phyloP scores from a whole-genome alignment of 2,797 vertebrate species.

The Borostomias antarcticus region DNA sequence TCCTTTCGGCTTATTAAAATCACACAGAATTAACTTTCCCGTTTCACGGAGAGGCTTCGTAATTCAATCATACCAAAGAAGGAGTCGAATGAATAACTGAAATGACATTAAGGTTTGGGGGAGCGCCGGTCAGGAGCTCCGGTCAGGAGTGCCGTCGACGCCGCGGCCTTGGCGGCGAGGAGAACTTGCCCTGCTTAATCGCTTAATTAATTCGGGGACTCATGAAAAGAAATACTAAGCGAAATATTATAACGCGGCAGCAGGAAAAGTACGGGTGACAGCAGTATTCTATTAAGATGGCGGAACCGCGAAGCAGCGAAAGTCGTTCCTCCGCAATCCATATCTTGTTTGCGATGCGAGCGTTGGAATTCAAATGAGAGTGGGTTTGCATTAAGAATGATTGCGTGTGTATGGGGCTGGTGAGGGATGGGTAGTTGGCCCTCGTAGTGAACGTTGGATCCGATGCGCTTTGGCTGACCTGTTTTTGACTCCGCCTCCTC shows the following conservation, averaged over 20 bases:
- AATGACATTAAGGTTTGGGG: slow-evolving; percentile 75
- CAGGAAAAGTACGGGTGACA: slow-evolving; percentile 22
- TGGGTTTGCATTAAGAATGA: slow-evolving; percentile 17
- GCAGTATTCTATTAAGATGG: slow-evolving; percentile 23
- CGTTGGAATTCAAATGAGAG: slow-evolving; percentile 20
- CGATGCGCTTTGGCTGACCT: slow-evolving; percentile 75
- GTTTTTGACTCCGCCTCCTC: slow-evolving; percentile 88
- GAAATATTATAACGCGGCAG: slow-evolving; percentile 48
- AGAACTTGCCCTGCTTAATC: slow-evolving; percentile 58
- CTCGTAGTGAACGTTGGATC: slow-evolving; percentile 31
- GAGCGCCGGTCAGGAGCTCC: slow-evolving; percentile 57
- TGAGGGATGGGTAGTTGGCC: background rate
- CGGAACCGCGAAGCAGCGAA: slow-evolving; percentile 18
- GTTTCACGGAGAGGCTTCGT: slow-evolving; percentile 73
- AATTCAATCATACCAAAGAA: slow-evolving; percentile 78
- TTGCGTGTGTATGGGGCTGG: slow-evolving; percentile 4
- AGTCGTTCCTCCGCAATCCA: slow-evolving; percentile 23
- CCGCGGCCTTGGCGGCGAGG: slow-evolving; percentile 47
- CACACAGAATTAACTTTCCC: slow-evolving; percentile 77
- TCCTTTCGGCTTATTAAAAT: slow-evolving; percentile 81
- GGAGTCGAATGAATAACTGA: slow-evolving; percentile 77
- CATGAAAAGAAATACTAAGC: slow-evolving; percentile 41
- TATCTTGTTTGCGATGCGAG: slow-evolving; percentile 23
- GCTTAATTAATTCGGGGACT: slow-evolving; percentile 20
- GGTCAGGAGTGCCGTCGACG: slow-evolving; percentile 52